Conservation (phyloP, 2,888 invertebrate species). For the Cephalotes varians region DNA sequence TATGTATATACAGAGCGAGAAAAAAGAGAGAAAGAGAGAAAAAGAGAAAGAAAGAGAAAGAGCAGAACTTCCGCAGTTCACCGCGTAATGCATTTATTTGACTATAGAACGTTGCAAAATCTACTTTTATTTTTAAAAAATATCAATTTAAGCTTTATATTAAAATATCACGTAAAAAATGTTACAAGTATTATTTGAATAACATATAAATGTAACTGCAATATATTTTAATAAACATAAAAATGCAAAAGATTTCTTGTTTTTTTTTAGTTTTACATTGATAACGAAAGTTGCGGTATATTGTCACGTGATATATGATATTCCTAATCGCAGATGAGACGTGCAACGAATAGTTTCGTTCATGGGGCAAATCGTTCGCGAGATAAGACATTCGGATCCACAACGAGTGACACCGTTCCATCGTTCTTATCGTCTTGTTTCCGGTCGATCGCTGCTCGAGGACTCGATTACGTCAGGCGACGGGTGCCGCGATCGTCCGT, state of each 20-base stretch:
- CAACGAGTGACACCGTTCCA: constrained; percentile 27
- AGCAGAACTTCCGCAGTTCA: background rate
- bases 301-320: background rate
- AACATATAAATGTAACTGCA: background rate
- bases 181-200: background rate
- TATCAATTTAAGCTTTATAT: background rate
- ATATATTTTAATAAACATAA: background rate
- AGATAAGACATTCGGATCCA: constrained; percentile 29
- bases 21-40: too few species aligned
- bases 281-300: background rate
- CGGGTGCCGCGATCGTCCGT: constrained; percentile 37
- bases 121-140: constrained; percentile 3
- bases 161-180: background rate
- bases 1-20: background rate
- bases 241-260: background rate
- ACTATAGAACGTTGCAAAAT: constrained; percentile 15
- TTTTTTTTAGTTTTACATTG: background rate
- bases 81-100: constrained; percentile 34
- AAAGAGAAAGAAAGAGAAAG: background rate
- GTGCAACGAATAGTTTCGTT: background rate
- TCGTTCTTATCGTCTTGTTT: constrained; percentile 44
- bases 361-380: background rate
- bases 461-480: constrained; percentile 44
- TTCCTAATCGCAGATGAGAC: background rate
- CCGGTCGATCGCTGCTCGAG: constrained; percentile 48